Conservation (phyloP, 2,113 vertebrate species). For the Pipa parva region DNA sequence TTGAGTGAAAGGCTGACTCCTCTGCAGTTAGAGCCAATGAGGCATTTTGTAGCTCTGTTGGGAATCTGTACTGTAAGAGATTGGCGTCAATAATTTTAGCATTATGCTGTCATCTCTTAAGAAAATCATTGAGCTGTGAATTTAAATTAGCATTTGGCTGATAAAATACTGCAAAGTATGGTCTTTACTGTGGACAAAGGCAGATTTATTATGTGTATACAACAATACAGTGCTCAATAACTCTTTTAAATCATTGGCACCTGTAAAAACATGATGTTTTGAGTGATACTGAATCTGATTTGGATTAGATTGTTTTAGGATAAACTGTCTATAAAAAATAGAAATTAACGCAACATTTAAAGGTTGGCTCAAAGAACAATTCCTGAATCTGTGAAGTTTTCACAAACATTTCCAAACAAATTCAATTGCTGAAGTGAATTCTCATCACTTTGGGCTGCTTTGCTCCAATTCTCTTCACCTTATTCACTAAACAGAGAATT, state of each 20-base stretch:
- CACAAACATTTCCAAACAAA: no score
- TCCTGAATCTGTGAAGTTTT: no score
- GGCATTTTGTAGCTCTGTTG: conserved; percentile 5
- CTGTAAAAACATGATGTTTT: conserved; percentile 44
- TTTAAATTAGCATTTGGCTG: conserved; percentile 49
- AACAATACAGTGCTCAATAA: conserved; percentile 45
- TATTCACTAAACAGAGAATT: no score
- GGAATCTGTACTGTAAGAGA: conserved; percentile 28
- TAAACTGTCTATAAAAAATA: no score
- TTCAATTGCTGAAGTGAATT: no score
- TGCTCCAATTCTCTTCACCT: no score
- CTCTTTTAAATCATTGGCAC: conserved; percentile 36
- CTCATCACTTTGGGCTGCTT: no score
- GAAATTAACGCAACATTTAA: no score
- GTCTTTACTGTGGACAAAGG: conserved; percentile 32
- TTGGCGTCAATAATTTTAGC: conserved; percentile 44
- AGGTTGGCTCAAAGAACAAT: no score
- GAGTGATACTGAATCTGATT: no score
- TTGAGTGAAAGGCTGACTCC: neutral
- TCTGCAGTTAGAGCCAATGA: conserved; percentile 1
- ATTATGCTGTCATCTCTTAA: conserved; percentile 46
- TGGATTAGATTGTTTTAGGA: no score
- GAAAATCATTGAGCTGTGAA: conserved; percentile 46
- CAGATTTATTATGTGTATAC: conserved; percentile 45
- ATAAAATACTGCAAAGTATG: conserved; percentile 43